Evolutionary conservation across 2,113 vertebrate species (phyloP).

Genomic region (Dipodomys merriami): DNA sequence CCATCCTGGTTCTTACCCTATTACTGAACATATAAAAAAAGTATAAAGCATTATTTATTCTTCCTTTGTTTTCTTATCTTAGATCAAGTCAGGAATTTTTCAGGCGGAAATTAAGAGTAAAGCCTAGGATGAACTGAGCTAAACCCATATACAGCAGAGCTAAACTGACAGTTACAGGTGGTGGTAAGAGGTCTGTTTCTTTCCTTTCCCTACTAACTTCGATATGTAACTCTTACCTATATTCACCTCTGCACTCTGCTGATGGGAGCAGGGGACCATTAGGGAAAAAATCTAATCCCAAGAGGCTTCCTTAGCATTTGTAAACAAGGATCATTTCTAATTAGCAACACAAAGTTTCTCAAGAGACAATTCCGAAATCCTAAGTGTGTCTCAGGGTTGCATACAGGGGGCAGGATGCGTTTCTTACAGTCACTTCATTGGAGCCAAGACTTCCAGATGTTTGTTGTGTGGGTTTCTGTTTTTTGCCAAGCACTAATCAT

Average conservation of each 20-base stretch:
- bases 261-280: neutral
- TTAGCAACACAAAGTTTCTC: conserved; percentile 52
- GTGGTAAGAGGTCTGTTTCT: neutral
- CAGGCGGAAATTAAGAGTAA: conserved; percentile 32
- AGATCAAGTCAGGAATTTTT: conserved; percentile 51
- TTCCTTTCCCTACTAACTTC: conserved; percentile 32
- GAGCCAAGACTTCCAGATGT: conserved; percentile 26
- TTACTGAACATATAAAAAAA: conserved; percentile 36
- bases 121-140: neutral
- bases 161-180: neutral
- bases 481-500: conserved; percentile 11
- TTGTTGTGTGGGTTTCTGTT: neutral
- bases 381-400: conserved; percentile 31
- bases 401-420: neutral
- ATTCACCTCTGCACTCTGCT: neutral
- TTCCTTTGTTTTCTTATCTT: neutral
- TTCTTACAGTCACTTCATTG: conserved; percentile 19
- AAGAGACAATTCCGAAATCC: conserved; percentile 36
- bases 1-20: neutral
- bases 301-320: conserved; percentile 22
- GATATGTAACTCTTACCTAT: neutral
- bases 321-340: conserved; percentile 44
- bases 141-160: neutral
- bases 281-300: conserved; percentile 2
- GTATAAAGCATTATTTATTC: neutral